These are phyloP conservation scores for Mola mola DNA, from an alignment of 2,113 vertebrate genomes.

Conservation along the genomic window DNA sequence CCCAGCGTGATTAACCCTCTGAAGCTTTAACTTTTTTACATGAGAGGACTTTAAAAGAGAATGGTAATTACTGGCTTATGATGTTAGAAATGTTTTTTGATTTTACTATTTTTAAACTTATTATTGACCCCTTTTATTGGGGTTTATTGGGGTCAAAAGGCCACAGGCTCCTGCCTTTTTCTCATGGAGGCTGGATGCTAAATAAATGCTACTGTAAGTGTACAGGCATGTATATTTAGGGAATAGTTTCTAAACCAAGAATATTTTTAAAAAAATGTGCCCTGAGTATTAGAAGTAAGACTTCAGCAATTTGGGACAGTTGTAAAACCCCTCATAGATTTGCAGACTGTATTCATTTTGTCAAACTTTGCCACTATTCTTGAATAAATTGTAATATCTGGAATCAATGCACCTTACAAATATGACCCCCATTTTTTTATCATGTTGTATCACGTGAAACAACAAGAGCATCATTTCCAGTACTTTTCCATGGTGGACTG, in stretches of 20 bases:
- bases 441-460: too few species aligned
- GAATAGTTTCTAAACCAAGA: neutral
- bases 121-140: conserved; percentile 13
- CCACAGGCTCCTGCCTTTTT: neutral
- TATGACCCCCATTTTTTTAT: too few species aligned
- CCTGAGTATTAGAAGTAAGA: neutral
- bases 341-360: too few species aligned
- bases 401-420: too few species aligned
- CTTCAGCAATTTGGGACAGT: neutral
- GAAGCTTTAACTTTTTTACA: conserved; percentile 15
- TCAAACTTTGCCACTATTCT: too few species aligned
- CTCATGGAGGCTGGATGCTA: neutral
- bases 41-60: neutral
- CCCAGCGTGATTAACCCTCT: conserved; percentile 47
- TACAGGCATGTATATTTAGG: too few species aligned
- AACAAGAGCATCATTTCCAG: too few species aligned
- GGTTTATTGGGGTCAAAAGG: conserved; percentile 23
- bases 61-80: too few species aligned
- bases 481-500: too few species aligned
- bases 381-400: too few species aligned
- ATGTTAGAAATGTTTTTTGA: conserved; percentile 9
- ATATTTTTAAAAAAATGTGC: neutral
- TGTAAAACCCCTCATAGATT: too few species aligned
- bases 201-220: neutral
- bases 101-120: conserved; percentile 1